Conservation (phyloP, 2,797 vertebrate species). For the Acrocephalus scirpaceus region DNA sequence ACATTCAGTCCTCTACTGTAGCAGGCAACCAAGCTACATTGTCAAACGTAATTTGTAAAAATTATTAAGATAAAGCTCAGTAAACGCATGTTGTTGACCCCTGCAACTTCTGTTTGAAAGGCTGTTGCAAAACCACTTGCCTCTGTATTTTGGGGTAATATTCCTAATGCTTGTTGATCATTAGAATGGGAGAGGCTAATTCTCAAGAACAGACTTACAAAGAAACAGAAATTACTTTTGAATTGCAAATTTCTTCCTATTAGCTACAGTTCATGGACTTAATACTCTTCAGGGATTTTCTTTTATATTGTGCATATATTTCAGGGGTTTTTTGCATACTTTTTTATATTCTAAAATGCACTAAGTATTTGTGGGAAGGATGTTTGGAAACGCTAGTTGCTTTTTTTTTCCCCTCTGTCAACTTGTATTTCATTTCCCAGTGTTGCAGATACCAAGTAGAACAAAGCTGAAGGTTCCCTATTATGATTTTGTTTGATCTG, state of each 20-base stretch:
- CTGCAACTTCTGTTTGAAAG: constrained; percentile 21
- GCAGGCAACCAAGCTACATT: background rate
- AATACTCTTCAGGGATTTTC: constrained; percentile 40
- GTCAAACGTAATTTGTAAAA: constrained; percentile 13
- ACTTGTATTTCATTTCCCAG: constrained; percentile 34
- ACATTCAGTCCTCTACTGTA: background rate
- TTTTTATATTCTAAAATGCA: constrained; percentile 24
- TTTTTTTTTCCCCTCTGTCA: background rate
- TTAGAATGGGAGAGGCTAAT: constrained; percentile 37
- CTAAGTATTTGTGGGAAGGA: background rate
- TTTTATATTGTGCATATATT: constrained; percentile 17
- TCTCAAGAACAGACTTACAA: constrained; percentile 44
- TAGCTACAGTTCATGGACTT: constrained; percentile 37
- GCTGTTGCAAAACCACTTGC: constrained; percentile 41
- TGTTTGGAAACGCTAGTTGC: background rate
- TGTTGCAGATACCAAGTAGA: constrained; percentile 10
- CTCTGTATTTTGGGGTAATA: constrained; percentile 48
- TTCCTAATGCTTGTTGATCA: constrained; percentile 51
- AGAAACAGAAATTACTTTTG: constrained; percentile 66
- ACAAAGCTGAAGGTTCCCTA: constrained; percentile 37
- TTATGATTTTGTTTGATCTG: constrained; percentile 64
- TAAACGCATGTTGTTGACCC: constrained; percentile 12
- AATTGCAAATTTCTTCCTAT: constrained; percentile 53
- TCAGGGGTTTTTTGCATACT: background rate
- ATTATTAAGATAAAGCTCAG: constrained; percentile 11